Percentiles rank a stretch among this genome's conserved stretches.
Conservation (phyloP, 2,113 vertebrate genomes). For the Sapajus apella region DNA sequence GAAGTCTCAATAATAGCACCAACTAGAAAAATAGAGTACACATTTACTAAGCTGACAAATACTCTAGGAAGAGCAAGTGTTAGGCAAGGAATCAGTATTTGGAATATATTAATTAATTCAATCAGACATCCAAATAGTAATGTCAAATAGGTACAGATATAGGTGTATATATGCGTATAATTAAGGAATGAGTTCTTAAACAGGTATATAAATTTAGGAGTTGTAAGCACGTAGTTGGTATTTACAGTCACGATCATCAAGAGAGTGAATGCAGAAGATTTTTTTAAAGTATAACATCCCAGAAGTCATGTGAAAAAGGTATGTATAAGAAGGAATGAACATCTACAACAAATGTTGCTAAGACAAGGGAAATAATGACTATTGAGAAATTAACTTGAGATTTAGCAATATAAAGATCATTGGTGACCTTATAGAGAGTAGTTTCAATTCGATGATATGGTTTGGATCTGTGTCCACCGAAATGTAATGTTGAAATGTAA, state of each 20-base stretch:
- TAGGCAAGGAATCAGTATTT: background rate
- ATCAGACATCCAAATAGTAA: constrained; percentile 10
- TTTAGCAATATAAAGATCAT: background rate
- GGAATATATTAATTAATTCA: constrained; percentile 2
- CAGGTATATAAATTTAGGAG: background rate
- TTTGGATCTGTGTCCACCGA: too few relatives aligned
- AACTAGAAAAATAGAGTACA: background rate
- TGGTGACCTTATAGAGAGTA: background rate
- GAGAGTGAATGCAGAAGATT: background rate
- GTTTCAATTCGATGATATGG: background rate
- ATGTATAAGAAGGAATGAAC: background rate
- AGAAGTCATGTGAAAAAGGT: constrained; percentile 23
- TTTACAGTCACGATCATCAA: background rate
- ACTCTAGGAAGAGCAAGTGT: background rate
- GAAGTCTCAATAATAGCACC: background rate
- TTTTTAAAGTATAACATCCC: background rate
- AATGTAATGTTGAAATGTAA: too few relatives aligned
- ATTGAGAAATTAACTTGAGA: constrained; percentile 16
- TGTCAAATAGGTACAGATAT: background rate
- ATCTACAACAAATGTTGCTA: constrained; percentile 23
- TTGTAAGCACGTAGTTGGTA: background rate
- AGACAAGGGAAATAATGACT: background rate
- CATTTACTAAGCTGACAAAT: constrained; percentile 12
- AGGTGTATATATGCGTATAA: background rate
- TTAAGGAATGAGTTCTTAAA: background rate